phyloP scores from a whole-genome alignment of 2,888 invertebrate species.

The Tribolium freemani region DNA sequence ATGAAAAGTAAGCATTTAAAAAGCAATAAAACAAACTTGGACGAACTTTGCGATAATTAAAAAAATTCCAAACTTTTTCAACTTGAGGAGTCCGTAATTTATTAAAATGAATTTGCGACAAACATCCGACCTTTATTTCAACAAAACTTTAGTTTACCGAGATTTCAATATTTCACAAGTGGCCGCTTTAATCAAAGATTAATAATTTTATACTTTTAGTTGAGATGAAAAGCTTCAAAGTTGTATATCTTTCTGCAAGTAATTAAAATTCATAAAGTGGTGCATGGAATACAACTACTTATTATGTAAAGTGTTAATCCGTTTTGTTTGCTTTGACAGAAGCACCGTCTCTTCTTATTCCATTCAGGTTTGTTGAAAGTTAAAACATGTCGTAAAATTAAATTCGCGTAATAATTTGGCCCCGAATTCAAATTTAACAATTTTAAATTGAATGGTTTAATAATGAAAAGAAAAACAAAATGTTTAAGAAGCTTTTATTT shows the following conservation, averaged over 20 bases:
- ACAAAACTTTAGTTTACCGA: neutral
- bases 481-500: conserved; percentile 25
- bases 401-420: conserved; percentile 4
- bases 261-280: conserved; percentile 32
- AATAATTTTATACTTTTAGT: neutral
- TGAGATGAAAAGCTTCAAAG: neutral
- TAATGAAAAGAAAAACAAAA: conserved; percentile 29
- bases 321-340: conserved; percentile 35
- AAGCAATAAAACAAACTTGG: conserved; percentile 9
- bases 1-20: conserved; percentile 19
- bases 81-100: conserved; percentile 3
- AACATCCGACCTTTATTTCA: conserved; percentile 10
- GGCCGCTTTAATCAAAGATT: neutral
- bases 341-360: conserved; percentile 35
- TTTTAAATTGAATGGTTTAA: conserved; percentile 2
- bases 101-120: conserved; percentile 29
- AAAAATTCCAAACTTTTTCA: conserved; percentile 8
- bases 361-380: conserved; percentile 16
- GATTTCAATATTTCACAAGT: neutral
- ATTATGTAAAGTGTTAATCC: conserved; percentile 40
- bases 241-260: neutral
- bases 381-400: conserved; percentile 26
- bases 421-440: neutral
- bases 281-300: conserved; percentile 27
- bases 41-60: conserved; percentile 9